Evolutionary conservation across 1,140 invertebrate species (phyloP).

Genomic region (Pogonus chalceus): DNA sequence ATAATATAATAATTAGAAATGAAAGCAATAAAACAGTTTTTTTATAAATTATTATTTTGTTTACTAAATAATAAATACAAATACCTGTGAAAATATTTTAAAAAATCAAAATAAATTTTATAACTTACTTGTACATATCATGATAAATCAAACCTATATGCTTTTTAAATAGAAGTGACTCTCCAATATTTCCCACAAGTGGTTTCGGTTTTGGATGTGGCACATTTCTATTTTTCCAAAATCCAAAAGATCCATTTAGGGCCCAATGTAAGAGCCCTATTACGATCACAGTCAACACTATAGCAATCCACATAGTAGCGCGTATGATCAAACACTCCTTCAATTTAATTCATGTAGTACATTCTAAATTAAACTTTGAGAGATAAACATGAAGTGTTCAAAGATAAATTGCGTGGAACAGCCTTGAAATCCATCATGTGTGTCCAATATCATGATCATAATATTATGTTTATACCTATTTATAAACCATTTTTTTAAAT

Average conservation of each 20-base stretch:
- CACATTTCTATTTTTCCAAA: constrained; percentile 23
- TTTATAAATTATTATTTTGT: no score
- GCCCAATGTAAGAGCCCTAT: neutral
- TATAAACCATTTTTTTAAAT: no score
- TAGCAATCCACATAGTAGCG: neutral
- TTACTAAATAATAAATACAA: no score
- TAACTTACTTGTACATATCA: constrained; percentile 22
- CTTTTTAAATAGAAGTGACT: constrained; percentile 13
- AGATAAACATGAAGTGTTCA: neutral
- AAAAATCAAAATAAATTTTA: no score
- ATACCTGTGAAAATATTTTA: no score
- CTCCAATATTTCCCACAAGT: constrained; percentile 29
- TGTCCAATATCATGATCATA: no score
- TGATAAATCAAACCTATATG: constrained; percentile 7
- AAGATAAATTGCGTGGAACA: neutral
- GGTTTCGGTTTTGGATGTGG: constrained; percentile 19
- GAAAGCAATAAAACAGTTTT: no score
- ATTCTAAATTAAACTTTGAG: no score
- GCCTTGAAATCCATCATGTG: neutral
- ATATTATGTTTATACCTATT: no score
- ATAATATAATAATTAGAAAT: no score
- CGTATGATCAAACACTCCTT: neutral
- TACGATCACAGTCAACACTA: neutral
- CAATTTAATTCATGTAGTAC: neutral
- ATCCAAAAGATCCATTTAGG: constrained; percentile 10